Base-by-base conservation (phyloP, 2,797 vertebrate genomes). In the Tragopan temminckii region DNA sequence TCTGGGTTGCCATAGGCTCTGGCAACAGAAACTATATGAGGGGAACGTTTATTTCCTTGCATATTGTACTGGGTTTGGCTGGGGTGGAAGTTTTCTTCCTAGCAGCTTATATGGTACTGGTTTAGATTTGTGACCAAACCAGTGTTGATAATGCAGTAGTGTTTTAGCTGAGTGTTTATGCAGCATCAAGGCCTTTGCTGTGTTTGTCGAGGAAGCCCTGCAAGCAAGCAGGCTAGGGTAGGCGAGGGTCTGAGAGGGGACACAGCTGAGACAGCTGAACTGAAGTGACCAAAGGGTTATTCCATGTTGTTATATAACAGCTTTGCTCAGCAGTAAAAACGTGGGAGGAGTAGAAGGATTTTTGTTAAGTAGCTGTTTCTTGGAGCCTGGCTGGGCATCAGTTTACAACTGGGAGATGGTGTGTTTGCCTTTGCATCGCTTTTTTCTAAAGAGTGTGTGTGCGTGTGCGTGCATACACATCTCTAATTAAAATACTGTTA, bases 391-490 rank as follows among this genome's bases (percentile, higher is more conserved):
- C 27, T 66, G 42, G 17, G 23, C 11, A 4, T 42, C 62, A 40
- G 5, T 50, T 20, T 69, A 3, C 23, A 86, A 12, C 4, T 76
- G 64, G 29, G 52, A 82, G 20, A 11, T 79, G 4, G 4, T 40
- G 7, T 29, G 15, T 67, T 27, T 80, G 25, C 24, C 45, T 90
- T 84, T 61, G 33, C 11, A 36, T 84, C 31, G 18, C 14, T 61
- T 59, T 6, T 77, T 55, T 3, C 3, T 0, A 0, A n/a, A 18
- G 29, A n/a, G 17, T 31, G 25, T 21, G 10, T 45, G 45, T 45
- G 45, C 23, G 45, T 46, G 45, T 23, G 46, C 13, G 46, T 48
- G 12, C 13, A 21, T 46, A 6, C 91, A 85, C 11, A 3, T 29
- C 13, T 52, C 0, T 1, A 92, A 55, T 7, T 57, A 35, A 66